Base-by-base conservation (phyloP, 2,113 vertebrate genomes). In the Todiramphus chloris region DNA sequence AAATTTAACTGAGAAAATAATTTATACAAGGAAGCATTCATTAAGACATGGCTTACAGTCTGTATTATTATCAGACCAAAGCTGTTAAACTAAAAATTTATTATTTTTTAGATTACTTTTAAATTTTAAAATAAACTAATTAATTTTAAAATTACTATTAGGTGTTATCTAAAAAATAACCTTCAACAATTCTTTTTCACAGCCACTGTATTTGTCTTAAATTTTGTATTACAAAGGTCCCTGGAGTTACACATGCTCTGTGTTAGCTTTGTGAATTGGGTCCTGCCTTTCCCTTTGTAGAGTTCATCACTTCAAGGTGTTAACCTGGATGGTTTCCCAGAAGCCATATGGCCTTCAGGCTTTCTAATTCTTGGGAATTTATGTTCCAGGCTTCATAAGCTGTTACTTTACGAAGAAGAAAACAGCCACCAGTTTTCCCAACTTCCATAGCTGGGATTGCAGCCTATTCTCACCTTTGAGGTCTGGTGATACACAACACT, bases 311-410 rank as follows among this genome's bases (percentile, higher is more conserved):
- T 95, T 66, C 48, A 76, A 83, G 83, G 72, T 79, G 83, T 95
- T 95, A 85, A 93, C 86, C 88, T 96, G 85, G 95, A 96, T 46
- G 62, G 33, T 82, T 96, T 97, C 91, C 76, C 93, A 93, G 76
- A 96, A 82, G 44, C 89, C 59, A 81, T 87, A 53, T 88, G 91
- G 56, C 73, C 96, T 97, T 94, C 83, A 80, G 78, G 53, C 67
- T 87, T 76, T 91, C 55, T 93, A 13, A 13, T 89, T 94, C 33
- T 68, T 80, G 59, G 37, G 67, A 84, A 87, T 88, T 85, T 84
- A 44, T 84, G 66, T 89, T 85, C 17, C 60, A 28, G 41, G 30
- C 79, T 94, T 96, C 27, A 30, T 88, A 87, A 83, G 13, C 23
- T 93, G 21, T 91, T 56, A 77, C 58, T 94, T 79, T 51, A 74